phyloP scores from a whole-genome alignment of 2,113 vertebrate species.

The Antigone vipio region DNA sequence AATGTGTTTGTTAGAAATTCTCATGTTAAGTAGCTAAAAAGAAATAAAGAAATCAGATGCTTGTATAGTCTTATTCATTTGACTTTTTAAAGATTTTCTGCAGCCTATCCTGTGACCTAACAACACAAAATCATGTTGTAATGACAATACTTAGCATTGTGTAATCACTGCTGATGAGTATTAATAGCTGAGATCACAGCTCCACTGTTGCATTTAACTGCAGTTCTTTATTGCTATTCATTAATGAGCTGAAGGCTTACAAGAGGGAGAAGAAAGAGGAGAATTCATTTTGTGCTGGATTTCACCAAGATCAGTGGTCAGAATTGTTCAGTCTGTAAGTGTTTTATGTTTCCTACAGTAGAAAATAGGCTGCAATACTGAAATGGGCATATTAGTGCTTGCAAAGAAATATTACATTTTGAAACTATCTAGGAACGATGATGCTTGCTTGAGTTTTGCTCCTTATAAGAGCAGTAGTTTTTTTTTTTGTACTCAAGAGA shows the following conservation, averaged over 20 bases:
- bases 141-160: background rate
- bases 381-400: background rate
- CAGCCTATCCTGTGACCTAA: background rate
- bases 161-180: slow-evolving; percentile 5
- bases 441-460: background rate
- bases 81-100: background rate
- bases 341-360: background rate
- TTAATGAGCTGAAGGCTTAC: background rate
- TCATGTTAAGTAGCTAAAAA: background rate
- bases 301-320: background rate
- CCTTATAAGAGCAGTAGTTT: background rate
- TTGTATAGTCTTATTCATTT: background rate
- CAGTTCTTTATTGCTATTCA: background rate
- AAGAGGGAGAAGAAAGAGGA: background rate
- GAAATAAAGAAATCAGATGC: background rate
- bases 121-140: slow-evolving; percentile 7
- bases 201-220: background rate
- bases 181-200: slow-evolving; percentile 17
- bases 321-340: background rate
- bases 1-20: background rate
- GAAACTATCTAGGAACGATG: background rate
- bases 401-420: background rate
- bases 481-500: background rate
- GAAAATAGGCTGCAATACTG: background rate
- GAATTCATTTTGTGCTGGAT: background rate